Conservation (phyloP, 1,140 invertebrate species). For the Polyergus mexicanus region DNA sequence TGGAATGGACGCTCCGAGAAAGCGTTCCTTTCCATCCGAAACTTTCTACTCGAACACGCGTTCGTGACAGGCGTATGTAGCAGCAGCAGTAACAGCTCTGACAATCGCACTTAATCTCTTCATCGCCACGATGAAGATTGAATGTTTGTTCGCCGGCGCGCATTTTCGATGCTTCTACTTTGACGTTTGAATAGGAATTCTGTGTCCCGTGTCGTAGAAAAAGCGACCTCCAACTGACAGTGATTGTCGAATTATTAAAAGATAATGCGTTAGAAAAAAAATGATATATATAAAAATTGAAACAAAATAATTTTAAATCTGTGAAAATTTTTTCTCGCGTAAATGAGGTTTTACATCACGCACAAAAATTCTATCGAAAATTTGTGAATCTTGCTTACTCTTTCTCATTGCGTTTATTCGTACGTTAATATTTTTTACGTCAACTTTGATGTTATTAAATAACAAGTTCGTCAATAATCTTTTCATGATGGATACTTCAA, state of each 20-base stretch:
- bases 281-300: not conserved
- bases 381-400: not conserved
- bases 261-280: not conserved
- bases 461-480: constrained; percentile 43
- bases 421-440: not conserved
- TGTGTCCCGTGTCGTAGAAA: not conserved
- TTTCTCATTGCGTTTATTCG: not conserved
- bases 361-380: not conserved
- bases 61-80: constrained; percentile 65
- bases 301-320: not conserved
- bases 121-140: constrained; percentile 51
- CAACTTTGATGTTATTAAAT: not conserved
- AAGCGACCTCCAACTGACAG: not conserved
- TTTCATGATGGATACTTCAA: not conserved
- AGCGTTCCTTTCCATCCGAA: constrained; percentile 49
- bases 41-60: constrained; percentile 70
- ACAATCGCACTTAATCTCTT: constrained; percentile 71
- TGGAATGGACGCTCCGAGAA: constrained; percentile 21
- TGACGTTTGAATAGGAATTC: constrained; percentile 5
- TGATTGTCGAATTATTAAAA: not conserved
- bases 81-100: constrained; percentile 70
- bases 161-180: constrained; percentile 31
- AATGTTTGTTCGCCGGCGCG: constrained; percentile 62
- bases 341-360: not conserved
- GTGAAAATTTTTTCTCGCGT: not conserved